A percentile compares a stretch with the other conserved stretches of the same genome.
These are phyloP conservation scores for Calephelis perditalis DNA, from an alignment of 2,888 invertebrate species.

Conservation along the genomic window DNA sequence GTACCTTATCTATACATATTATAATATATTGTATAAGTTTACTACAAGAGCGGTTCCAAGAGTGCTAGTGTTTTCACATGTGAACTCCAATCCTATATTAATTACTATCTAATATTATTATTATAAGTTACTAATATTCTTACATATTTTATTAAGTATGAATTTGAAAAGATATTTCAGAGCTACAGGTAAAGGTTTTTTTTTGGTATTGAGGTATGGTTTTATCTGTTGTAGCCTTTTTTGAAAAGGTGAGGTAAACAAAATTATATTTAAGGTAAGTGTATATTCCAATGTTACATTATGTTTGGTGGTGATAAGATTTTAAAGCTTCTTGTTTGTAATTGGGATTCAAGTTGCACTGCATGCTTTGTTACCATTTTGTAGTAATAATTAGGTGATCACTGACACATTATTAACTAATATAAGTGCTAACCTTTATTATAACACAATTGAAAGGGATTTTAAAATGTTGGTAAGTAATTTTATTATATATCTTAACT, in stretches of 20 bases:
- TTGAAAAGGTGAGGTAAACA: slow-evolving; percentile 58
- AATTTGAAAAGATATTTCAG: slow-evolving; percentile 60
- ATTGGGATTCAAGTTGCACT: slow-evolving; percentile 14
- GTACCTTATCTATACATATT: slow-evolving; percentile 37
- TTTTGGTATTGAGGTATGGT: slow-evolving; percentile 49
- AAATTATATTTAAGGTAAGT: slow-evolving; percentile 51
- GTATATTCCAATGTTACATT: slow-evolving; percentile 31
- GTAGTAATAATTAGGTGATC: slow-evolving; percentile 11
- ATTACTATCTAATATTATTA: slow-evolving; percentile 67
- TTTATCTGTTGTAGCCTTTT: slow-evolving; percentile 57
- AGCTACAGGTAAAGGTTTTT: slow-evolving; percentile 68
- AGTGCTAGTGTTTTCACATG: slow-evolving; percentile 79
- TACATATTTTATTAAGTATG: slow-evolving; percentile 57
- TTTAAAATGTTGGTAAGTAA: background rate
- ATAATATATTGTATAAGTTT: slow-evolving; percentile 56
- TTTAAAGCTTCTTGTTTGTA: slow-evolving; percentile 16
- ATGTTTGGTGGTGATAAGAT: slow-evolving; percentile 14
- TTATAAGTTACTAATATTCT: slow-evolving; percentile 71
- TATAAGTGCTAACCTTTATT: slow-evolving; percentile 5
- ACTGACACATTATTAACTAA: background rate
- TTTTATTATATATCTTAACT: background rate
- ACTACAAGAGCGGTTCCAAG: slow-evolving; percentile 68
- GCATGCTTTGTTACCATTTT: slow-evolving; percentile 16
- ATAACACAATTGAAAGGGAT: background rate
- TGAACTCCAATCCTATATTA: slow-evolving; percentile 70